Conservation (phyloP, 2,113 vertebrate species). For the Heterocephalus glaber region DNA sequence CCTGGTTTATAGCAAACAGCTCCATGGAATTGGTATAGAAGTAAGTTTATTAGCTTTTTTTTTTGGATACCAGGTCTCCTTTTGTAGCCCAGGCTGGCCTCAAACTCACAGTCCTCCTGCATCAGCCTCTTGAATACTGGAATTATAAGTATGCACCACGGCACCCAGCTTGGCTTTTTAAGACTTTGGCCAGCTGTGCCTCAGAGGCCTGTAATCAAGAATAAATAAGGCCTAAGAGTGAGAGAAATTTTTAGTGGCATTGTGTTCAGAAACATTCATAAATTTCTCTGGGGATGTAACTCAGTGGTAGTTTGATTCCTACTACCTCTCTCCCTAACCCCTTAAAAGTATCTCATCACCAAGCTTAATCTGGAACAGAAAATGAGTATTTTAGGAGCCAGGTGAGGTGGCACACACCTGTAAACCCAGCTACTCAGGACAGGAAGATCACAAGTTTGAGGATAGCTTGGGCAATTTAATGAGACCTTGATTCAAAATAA, state of each 20-base stretch:
- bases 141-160: not conserved
- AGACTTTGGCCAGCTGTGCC: not conserved
- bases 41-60: not conserved
- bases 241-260: not conserved
- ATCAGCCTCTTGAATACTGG: not conserved
- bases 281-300: not conserved
- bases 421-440: not conserved
- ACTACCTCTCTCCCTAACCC: not conserved
- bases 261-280: not conserved
- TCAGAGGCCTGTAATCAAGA: not conserved
- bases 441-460: not conserved
- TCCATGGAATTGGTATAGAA: not conserved
- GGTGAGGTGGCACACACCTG: not conserved
- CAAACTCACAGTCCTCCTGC: not conserved
- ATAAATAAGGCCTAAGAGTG: not conserved
- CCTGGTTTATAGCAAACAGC: not conserved
- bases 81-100: not conserved
- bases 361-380: not conserved
- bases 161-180: not conserved
- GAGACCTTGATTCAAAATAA: not conserved
- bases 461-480: not conserved
- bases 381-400: not conserved
- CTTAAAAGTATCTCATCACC: not conserved
- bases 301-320: not conserved
- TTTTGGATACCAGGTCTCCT: not conserved